Conservation (phyloP, 2,797 vertebrate genomes). For the Hippocampus kuda region DNA sequence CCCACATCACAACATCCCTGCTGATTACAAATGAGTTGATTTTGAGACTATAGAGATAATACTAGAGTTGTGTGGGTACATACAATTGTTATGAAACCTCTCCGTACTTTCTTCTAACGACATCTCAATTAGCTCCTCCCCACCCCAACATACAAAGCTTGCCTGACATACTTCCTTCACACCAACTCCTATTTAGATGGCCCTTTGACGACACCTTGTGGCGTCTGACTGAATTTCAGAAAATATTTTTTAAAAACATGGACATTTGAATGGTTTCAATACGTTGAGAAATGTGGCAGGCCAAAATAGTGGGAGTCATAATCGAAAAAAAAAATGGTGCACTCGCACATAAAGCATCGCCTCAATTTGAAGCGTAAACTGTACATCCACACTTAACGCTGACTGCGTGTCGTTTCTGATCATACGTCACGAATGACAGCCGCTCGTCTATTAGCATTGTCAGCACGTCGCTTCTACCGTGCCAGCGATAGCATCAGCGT, state of each 20-base stretch:
- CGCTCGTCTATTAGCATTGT: constrained; percentile 2
- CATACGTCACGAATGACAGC: neutral
- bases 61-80: too few species aligned
- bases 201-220: neutral
- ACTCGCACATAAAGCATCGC: neutral
- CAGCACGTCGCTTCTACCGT: constrained; percentile 14
- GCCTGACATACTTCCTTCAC: neutral
- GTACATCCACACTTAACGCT: neutral
- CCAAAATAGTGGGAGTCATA: neutral
- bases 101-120: too few species aligned
- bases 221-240: neutral
- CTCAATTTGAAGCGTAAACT: neutral
- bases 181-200: neutral
- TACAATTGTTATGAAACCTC: too few species aligned
- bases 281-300: neutral
- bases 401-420: neutral
- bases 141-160: neutral
- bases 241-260: neutral
- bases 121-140: too few species aligned
- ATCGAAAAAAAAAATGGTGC: neutral
- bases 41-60: too few species aligned
- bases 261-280: neutral
- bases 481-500: constrained; percentile 54
- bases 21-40: too few species aligned
- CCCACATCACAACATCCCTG: too few species aligned